Conservation (phyloP, 1,140 invertebrate species). For the Diabrotica virgifera region DNA sequence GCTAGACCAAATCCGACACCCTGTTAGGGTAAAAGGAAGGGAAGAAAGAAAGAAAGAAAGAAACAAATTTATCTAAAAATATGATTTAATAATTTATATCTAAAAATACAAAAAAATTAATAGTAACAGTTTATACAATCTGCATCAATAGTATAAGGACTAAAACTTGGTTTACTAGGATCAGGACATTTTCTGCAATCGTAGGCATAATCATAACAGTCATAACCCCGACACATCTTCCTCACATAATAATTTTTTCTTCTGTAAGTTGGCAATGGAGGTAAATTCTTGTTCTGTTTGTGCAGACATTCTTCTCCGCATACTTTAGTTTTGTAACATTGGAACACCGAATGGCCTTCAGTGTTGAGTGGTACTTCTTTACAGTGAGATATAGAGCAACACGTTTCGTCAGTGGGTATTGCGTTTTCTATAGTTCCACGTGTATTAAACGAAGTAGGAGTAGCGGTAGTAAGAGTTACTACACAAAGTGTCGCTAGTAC, state of each 20-base stretch:
- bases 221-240: neutral
- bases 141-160: neutral
- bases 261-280: neutral
- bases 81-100: too few relatives aligned
- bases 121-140: constrained; percentile 4
- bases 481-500: too few relatives aligned
- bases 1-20: too few relatives aligned
- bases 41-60: too few relatives aligned
- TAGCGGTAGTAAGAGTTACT: too few relatives aligned
- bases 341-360: constrained; percentile 4
- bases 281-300: neutral
- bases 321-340: constrained; percentile 5
- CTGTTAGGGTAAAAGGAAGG: too few relatives aligned
- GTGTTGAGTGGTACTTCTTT: constrained; percentile 2
- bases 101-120: neutral
- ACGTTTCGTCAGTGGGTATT: neutral
- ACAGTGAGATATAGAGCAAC: constrained; percentile 4
- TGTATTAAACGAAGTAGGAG: too few relatives aligned
- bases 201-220: neutral
- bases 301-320: constrained; percentile 1
- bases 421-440: too few relatives aligned
- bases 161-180: neutral
- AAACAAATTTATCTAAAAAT: too few relatives aligned
- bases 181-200: constrained; percentile 2
- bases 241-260: neutral